A percentile compares a stretch with the other conserved stretches of the same genome.
These are phyloP conservation scores for Ciona savignyi DNA, from an alignment of 23 tunicate genomes.

Conservation along the genomic window DNA sequence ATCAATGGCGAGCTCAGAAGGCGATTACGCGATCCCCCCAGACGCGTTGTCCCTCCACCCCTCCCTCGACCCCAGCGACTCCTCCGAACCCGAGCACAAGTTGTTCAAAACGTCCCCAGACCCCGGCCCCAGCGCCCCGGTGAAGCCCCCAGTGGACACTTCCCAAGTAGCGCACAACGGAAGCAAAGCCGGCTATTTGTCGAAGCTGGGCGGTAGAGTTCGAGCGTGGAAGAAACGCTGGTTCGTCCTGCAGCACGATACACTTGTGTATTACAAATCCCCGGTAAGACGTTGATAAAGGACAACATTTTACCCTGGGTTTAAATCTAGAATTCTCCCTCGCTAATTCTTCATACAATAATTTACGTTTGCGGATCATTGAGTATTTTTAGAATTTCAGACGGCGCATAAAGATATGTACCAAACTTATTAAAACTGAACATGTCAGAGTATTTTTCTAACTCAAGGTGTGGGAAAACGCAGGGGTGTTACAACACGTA, in stretches of 20 bases:
- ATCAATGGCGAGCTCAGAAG: constrained; percentile 71
- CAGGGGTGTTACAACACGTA: too few species aligned
- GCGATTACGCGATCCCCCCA: constrained; percentile 91
- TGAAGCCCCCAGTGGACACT: not conserved
- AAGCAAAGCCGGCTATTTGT: constrained; percentile 48
- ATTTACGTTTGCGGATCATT: too few species aligned
- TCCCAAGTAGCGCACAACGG: not conserved
- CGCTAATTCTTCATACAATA: too few species aligned
- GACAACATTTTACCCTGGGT: too few species aligned
- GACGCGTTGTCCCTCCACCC: constrained; percentile 37
- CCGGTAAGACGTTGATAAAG: too few species aligned
- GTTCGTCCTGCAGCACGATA: constrained; percentile 49
- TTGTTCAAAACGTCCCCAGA: constrained; percentile 57
- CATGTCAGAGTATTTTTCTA: too few species aligned
- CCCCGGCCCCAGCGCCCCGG: constrained; percentile 1
- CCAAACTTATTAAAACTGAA: too few species aligned
- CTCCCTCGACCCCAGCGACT: constrained; percentile 24
- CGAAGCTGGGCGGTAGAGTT: constrained; percentile 37
- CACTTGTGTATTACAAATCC: constrained; percentile 39
- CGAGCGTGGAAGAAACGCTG: constrained; percentile 74
- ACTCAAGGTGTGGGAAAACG: too few species aligned
- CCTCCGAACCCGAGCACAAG: constrained; percentile 82
- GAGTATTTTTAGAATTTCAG: not conserved
- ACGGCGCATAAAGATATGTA: too few species aligned
- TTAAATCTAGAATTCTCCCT: too few species aligned